Evolutionary conservation across 2,888 invertebrate genomes (phyloP).

Genomic region (Teleiodes luculella): DNA sequence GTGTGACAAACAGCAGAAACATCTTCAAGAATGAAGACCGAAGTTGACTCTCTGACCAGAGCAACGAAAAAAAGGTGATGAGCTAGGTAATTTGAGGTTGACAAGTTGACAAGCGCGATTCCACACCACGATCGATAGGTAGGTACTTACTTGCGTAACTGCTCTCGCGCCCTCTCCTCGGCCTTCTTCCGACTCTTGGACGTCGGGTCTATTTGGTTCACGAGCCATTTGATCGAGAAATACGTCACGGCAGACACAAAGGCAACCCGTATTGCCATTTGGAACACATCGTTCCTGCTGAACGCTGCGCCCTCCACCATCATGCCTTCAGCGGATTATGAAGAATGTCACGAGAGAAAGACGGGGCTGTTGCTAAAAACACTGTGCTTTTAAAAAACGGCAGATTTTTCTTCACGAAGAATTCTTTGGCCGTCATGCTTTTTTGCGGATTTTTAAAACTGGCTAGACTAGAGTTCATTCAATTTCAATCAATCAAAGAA

Average conservation of each 20-base stretch:
- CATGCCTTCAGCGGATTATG: conserved; percentile 52
- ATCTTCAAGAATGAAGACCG: no score
- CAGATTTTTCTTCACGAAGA: conserved; percentile 28
- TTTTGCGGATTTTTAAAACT: no score
- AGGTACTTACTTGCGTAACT: conserved; percentile 85
- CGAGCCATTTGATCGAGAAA: conserved; percentile 93
- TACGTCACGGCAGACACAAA: conserved; percentile 91
- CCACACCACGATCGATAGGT: conserved; percentile 52
- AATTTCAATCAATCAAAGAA: no score
- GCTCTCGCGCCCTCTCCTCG: conserved; percentile 88
- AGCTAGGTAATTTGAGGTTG: not conserved
- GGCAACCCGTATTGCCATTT: conserved; percentile 86
- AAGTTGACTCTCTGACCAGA: not conserved
- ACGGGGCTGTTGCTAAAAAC: conserved; percentile 28
- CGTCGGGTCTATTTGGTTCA: conserved; percentile 95
- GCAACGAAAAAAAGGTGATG: not conserved
- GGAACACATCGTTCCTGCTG: conserved; percentile 84
- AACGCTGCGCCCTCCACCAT: conserved; percentile 81
- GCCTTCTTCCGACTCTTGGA: conserved; percentile 93
- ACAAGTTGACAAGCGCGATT: conserved; percentile 9
- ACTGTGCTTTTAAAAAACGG: conserved; percentile 32
- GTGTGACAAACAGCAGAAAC: no score
- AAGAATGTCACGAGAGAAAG: conserved; percentile 33
- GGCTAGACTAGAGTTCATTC: no score
- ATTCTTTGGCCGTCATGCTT: conserved; percentile 39